phyloP scores from a whole-genome alignment of 1,140 invertebrate genomes.

The Aleiodes sp. region DNA sequence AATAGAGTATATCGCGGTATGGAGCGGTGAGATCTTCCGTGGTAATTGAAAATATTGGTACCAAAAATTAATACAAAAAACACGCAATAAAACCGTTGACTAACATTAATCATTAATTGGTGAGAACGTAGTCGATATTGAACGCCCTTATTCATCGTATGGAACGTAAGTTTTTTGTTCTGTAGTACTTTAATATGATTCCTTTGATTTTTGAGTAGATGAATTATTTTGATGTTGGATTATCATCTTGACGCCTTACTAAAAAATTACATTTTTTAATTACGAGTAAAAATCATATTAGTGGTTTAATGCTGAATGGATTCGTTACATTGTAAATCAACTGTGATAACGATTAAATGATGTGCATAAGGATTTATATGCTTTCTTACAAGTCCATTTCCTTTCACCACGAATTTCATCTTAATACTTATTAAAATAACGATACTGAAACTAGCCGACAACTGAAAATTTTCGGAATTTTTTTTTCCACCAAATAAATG shows the following conservation, averaged over 20 bases:
- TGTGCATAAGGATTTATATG: neutral
- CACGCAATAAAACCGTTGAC: neutral
- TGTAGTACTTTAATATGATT: neutral
- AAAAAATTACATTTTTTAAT: conserved; percentile 25
- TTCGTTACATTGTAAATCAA: conserved; percentile 39
- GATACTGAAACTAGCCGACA: no score
- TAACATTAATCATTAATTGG: neutral
- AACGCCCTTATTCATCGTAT: neutral
- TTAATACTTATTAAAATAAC: no score
- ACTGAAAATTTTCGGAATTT: no score
- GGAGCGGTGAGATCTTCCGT: conserved; percentile 12
- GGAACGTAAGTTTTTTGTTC: neutral
- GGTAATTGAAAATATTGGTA: neutral
- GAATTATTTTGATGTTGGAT: neutral
- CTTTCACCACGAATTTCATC: no score
- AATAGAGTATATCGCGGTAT: neutral
- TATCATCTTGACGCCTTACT: neutral
- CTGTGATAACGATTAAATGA: conserved; percentile 44
- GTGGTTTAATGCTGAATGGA: neutral
- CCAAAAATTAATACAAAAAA: conserved; percentile 5
- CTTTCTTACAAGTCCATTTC: no score
- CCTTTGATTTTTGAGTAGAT: neutral
- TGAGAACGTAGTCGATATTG: neutral
- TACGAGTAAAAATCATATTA: neutral
- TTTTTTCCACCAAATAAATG: no score